Evolutionary conservation across 2,797 vertebrate genomes (phyloP).

Genomic region (Eulemur rubriventer): DNA sequence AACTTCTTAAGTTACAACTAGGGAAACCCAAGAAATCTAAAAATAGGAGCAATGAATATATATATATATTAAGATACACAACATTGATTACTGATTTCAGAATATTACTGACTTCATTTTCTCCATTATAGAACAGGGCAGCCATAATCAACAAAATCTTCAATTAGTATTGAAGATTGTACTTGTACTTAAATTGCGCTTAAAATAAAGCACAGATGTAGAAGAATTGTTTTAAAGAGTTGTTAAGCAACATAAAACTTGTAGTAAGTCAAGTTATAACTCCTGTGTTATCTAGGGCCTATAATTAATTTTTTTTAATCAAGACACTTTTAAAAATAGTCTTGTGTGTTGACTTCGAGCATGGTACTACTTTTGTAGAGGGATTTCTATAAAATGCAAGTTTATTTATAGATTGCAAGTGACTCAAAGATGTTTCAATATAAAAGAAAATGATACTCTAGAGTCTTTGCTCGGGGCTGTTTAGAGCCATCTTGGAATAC

Average conservation of each 20-base stretch:
- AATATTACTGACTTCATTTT: slow-evolving; percentile 38
- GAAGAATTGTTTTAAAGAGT: slow-evolving; percentile 71
- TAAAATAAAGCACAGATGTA: slow-evolving; percentile 45
- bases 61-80: slow-evolving; percentile 18
- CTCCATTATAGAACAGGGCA: neutral
- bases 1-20: slow-evolving; percentile 25
- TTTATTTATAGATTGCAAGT: slow-evolving; percentile 77
- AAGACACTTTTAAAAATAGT: slow-evolving; percentile 75
- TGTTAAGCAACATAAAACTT: slow-evolving; percentile 69
- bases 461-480: slow-evolving; percentile 50
- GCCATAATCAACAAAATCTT: slow-evolving; percentile 69
- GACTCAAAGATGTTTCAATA: slow-evolving; percentile 73
- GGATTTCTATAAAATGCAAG: slow-evolving; percentile 74
- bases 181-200: slow-evolving; percentile 50
- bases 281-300: slow-evolving; percentile 62
- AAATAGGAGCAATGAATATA: neutral
- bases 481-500: slow-evolving; percentile 64
- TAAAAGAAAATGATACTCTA: slow-evolving; percentile 68
- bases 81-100: slow-evolving; percentile 3
- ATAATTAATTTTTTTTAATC: slow-evolving; percentile 78
- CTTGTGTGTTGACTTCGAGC: slow-evolving; percentile 77
- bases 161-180: slow-evolving; percentile 66
- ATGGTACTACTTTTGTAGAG: slow-evolving; percentile 64
- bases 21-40: slow-evolving; percentile 49
- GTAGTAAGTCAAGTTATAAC: slow-evolving; percentile 67